Evolutionary conservation across 1,140 invertebrate genomes (phyloP).

Genomic region (Calosoma granatense): DNA sequence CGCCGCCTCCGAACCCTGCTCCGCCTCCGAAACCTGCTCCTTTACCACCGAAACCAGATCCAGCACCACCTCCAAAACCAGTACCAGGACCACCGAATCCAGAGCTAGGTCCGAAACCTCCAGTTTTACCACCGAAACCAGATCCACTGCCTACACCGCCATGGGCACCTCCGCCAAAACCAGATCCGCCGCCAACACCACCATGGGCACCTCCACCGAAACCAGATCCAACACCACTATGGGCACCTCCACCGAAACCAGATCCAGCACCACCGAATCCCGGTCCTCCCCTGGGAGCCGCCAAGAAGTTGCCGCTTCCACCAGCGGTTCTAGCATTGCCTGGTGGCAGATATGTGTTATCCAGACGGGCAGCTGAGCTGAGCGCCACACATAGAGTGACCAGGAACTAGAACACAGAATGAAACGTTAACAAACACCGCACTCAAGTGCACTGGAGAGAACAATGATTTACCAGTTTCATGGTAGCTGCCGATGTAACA

Average conservation of each 20-base stretch:
- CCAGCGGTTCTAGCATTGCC: constrained; percentile 41
- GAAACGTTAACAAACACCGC: not conserved
- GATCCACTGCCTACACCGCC: not conserved
- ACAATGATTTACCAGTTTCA: not conserved
- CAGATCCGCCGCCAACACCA: not conserved
- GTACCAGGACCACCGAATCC: constrained; percentile 9
- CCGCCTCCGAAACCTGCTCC: not conserved
- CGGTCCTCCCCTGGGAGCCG: constrained; percentile 24
- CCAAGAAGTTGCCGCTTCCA: constrained; percentile 35
- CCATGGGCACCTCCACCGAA: not conserved
- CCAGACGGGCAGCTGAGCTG: constrained; percentile 35
- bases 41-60: constrained; percentile 1
- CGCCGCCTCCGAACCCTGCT: not conserved
- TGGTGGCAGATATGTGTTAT: constrained; percentile 51
- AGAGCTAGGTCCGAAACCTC: not conserved
- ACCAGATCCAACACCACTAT: no score
- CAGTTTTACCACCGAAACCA: not conserved
- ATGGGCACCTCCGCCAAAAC: not conserved
- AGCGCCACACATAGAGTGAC: constrained; percentile 2
- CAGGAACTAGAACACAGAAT: constrained; percentile 10
- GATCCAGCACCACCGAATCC: not conserved
- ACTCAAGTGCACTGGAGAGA: no score
- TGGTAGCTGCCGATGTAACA: not conserved
- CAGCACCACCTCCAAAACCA: constrained; percentile 9
- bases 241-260: not conserved